A percentile compares a stretch with the other conserved stretches of the same genome.
phyloP scores from a whole-genome alignment of 1,140 invertebrate species.

The Drosophila santomea region DNA sequence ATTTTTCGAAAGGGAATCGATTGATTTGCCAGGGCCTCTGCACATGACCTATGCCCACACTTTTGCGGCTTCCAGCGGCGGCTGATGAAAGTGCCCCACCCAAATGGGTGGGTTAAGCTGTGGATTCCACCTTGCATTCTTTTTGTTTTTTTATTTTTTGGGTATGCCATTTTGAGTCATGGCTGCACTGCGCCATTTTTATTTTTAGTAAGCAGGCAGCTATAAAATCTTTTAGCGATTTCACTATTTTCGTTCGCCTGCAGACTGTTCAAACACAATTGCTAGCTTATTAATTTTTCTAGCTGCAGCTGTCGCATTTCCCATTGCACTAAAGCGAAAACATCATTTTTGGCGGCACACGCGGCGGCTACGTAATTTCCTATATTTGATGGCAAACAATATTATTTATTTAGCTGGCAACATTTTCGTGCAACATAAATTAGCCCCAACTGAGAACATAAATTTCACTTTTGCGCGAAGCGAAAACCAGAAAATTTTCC shows the following conservation, averaged over 20 bases:
- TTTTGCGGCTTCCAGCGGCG: conserved; percentile 60
- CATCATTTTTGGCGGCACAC: conserved; percentile 42
- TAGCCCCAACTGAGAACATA: conserved; percentile 47
- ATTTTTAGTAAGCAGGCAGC: conserved; percentile 63
- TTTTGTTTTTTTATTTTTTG: neutral
- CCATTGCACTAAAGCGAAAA: conserved; percentile 40
- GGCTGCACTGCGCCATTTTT: conserved; percentile 51
- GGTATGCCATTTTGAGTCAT: conserved; percentile 29
- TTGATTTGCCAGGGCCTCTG: conserved; percentile 41
- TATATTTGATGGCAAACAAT: conserved; percentile 51
- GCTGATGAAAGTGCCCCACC: conserved; percentile 36
- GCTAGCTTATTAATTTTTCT: conserved; percentile 60
- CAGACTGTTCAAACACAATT: conserved; percentile 53
- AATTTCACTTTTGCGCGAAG: conserved; percentile 52
- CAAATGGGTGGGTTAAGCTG: neutral
- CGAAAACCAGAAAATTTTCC: conserved; percentile 27
- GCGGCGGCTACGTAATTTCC: conserved; percentile 69
- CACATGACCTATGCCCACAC: conserved; percentile 58
- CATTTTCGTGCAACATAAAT: conserved; percentile 44
- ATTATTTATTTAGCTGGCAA: conserved; percentile 19
- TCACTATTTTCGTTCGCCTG: conserved; percentile 12
- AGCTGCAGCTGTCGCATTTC: conserved; percentile 67
- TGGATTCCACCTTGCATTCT: conserved; percentile 8
- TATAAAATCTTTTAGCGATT: conserved; percentile 54
- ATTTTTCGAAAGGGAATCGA: conserved; percentile 63